Evolutionary conservation across 2,797 vertebrate genomes (phyloP).

Genomic region (Phaenicophaeus curvirostris): DNA sequence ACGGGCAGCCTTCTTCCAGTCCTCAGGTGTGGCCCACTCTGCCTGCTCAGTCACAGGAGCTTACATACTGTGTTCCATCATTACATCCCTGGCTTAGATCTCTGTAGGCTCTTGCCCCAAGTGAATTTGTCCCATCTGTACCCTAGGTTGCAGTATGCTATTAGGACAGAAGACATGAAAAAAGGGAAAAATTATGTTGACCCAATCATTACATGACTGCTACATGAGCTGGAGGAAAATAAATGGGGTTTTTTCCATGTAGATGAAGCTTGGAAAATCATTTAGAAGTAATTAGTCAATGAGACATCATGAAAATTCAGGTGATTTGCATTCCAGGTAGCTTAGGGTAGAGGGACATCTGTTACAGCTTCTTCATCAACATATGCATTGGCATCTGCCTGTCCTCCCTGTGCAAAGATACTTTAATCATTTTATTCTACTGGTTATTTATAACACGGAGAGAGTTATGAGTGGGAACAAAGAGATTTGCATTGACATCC

Average conservation of each 20-base stretch:
- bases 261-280: not conserved
- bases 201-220: not conserved
- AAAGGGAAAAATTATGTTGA: not conserved
- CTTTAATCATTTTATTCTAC: not conserved
- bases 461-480: not conserved
- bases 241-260: not conserved
- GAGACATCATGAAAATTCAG: not conserved
- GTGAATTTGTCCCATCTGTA: not conserved
- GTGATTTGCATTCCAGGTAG: slow-evolving; percentile 33
- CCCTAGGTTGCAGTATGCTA: not conserved
- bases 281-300: not conserved
- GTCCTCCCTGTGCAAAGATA: not conserved
- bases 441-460: not conserved
- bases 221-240: not conserved
- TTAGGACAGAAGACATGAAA: not conserved
- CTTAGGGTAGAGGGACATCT: not conserved
- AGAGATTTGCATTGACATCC: not conserved
- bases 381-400: not conserved
- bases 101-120: not conserved
- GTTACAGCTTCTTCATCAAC: not conserved
- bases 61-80: not conserved
- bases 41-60: not conserved
- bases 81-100: not conserved
- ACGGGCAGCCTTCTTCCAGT: not conserved
- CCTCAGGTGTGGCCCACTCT: not conserved